Evolutionary conservation across 2,113 vertebrate genomes (phyloP).

Genomic region (Catagonus wagneri): DNA sequence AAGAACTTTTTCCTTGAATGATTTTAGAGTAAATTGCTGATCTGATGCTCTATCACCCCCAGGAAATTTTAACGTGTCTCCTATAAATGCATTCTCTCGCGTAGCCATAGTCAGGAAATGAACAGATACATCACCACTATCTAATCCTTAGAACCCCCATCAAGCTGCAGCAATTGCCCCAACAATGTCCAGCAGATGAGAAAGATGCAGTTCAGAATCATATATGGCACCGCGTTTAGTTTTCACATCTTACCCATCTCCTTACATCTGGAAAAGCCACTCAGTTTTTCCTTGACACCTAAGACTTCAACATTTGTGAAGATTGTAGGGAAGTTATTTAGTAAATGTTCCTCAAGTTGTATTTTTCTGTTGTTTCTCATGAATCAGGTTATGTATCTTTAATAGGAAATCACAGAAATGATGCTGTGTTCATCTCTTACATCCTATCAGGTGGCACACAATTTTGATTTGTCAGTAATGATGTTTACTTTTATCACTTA

Average conservation of each 20-base stretch:
- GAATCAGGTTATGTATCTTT: neutral
- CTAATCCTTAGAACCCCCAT: neutral
- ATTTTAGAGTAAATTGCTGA: neutral
- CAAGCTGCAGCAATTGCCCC: neutral
- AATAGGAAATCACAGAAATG: neutral
- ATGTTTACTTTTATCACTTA: neutral
- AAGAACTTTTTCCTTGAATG: neutral
- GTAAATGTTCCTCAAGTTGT: neutral
- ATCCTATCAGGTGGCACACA: neutral
- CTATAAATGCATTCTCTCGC: neutral
- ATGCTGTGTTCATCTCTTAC: neutral
- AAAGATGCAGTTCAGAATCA: neutral
- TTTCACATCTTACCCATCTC: neutral
- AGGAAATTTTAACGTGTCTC: neutral
- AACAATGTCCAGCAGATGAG: neutral
- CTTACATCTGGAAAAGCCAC: neutral
- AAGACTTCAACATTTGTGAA: neutral
- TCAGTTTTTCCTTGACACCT: neutral
- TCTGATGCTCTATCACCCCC: neutral
- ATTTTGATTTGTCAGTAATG: conserved; percentile 2
- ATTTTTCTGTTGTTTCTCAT: neutral
- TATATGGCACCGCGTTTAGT: neutral
- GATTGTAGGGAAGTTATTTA: neutral
- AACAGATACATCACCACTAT: neutral
- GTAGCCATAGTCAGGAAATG: neutral